phyloP scores from a whole-genome alignment of 2,113 vertebrate genomes.

The Cochlearius cochlearius region DNA sequence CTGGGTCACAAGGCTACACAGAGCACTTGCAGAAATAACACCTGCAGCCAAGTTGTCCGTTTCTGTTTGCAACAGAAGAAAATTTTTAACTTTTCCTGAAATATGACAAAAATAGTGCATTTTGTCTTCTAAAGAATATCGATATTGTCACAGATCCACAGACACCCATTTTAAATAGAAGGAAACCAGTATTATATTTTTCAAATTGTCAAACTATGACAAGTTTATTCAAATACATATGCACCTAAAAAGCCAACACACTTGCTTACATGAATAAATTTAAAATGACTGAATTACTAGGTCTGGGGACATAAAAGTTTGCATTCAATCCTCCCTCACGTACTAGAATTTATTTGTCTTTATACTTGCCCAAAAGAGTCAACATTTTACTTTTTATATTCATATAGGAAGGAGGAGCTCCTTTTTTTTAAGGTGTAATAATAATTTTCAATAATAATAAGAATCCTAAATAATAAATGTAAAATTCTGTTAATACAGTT shows the following conservation, averaged over 20 bases:
- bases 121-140: background rate
- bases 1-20: background rate
- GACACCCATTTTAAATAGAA: background rate
- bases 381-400: background rate
- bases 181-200: background rate
- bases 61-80: background rate
- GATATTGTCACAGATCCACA: background rate
- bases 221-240: background rate
- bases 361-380: background rate
- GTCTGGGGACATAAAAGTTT: background rate
- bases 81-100: background rate
- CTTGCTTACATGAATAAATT: background rate
- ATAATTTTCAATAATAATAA: background rate
- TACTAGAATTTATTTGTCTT: background rate
- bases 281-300: background rate
- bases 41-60: too few species aligned
- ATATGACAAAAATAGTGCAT: background rate
- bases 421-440: background rate
- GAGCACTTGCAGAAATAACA: background rate
- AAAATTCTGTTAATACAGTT: background rate
- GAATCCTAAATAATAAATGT: background rate
- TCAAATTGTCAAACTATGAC: background rate
- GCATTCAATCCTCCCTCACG: background rate
- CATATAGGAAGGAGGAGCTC: background rate
- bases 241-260: background rate